Evolutionary conservation across 2,797 vertebrate species (phyloP).

Genomic region (Diplodus puntazzo): DNA sequence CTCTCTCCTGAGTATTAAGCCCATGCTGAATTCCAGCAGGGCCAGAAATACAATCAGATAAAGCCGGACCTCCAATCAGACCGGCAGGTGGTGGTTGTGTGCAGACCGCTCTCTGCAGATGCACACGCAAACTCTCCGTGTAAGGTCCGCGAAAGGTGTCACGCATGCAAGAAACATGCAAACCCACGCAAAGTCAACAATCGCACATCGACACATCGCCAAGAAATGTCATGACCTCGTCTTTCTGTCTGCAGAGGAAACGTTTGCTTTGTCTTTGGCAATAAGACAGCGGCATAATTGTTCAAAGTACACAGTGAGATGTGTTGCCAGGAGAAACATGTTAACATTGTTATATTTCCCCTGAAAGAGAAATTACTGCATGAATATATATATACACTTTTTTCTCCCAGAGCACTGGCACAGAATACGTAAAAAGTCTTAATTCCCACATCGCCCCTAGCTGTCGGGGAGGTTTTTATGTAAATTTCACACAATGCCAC

Average conservation of each 20-base stretch:
- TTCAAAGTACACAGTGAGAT: background rate
- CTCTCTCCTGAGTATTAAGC: slow-evolving; percentile 56
- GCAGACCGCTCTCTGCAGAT: slow-evolving; percentile 24
- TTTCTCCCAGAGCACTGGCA: background rate
- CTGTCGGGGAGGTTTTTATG: background rate
- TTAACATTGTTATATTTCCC: slow-evolving; percentile 4
- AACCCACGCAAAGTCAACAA: slow-evolving; percentile 4
- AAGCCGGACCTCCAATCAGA: slow-evolving; percentile 45
- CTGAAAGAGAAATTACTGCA: background rate
- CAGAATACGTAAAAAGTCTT: background rate
- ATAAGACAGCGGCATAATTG: background rate
- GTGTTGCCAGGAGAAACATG: background rate
- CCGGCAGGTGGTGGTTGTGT: slow-evolving; percentile 25
- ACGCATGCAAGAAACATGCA: background rate
- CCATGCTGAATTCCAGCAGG: slow-evolving; percentile 50
- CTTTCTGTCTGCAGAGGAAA: background rate
- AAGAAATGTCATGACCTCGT: background rate
- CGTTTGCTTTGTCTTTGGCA: too few relatives aligned
- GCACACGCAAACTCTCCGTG: background rate
- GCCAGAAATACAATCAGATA: slow-evolving; percentile 68
- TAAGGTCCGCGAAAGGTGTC: background rate
- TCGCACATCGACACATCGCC: background rate
- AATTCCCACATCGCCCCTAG: background rate
- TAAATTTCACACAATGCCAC: background rate
- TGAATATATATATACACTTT: background rate